Evolutionary conservation across 2,888 invertebrate genomes (phyloP), one percentile per base, ranked within the genome.

Genomic region (Tetragnatha montana): DNA sequence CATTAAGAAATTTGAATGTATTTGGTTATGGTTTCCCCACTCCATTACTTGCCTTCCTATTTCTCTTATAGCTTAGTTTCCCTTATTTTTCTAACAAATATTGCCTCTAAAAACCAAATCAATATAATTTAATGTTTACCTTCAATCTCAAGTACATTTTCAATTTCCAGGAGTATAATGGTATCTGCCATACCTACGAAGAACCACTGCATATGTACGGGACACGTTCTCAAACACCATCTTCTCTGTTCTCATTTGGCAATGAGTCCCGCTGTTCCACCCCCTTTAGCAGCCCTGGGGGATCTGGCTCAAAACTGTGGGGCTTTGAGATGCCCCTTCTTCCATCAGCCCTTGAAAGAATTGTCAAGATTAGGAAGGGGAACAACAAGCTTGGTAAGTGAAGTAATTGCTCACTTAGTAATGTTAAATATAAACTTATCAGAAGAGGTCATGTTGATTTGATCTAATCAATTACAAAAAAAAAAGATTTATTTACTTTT

Each of bases 331-430:
- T 92, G 51, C 93, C 92, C 82, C 93, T 94, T 75, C 93, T 95
- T 68, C 95, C 95, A 1, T 91, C 94, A 4, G 94, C 94, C 19
- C 93, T 95, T 47, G 95, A 95, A 92, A 93, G 94, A 91, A 94
- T 94, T 91, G 94, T 95, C 89, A 94, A 94, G 91, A 93, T 95
- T 49, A 94, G 94, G 88, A 95, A 95, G 92, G 95, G 95, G 88
- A 93, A 94, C 71, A 94, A 95, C 83, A 94, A 94, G 47, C 92
- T 95, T 86, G 95, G 95, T 95, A 92, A 51, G n/a, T n/a, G n/a
- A n/a, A n/a, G 8, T 86, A 6, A 81, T 17, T 47, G 7, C n/a
- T 35, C 4, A 35, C 35, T 35, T 35, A 35, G 35, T 35, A 35
- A 35, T 35, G 4, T 35, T 1, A 35, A 2, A 4, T 35, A 35